Evolutionary conservation across 2,797 vertebrate species (phyloP).

Genomic region (Philypnodon macrostomus): DNA sequence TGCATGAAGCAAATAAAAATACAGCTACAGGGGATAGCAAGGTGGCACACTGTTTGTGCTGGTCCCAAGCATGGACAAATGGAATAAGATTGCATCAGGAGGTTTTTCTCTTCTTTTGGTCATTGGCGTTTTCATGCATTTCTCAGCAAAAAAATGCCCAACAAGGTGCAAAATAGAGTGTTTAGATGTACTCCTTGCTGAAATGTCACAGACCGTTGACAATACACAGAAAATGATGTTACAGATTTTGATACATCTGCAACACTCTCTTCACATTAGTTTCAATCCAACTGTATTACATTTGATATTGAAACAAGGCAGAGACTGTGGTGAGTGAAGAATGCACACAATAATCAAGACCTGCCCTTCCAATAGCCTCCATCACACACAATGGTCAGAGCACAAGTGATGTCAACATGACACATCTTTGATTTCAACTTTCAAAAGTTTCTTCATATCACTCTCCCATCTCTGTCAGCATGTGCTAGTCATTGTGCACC

Average conservation of each 20-base stretch:
- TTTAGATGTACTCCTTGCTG: too few relatives aligned
- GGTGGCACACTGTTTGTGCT: too few relatives aligned
- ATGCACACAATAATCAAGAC: slow-evolving; percentile 40
- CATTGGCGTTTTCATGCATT: too few relatives aligned
- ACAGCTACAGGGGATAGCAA: too few relatives aligned
- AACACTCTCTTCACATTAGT: slow-evolving; percentile 18
- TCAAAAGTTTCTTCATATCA: slow-evolving; percentile 17
- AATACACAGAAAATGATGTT: slow-evolving; percentile 5
- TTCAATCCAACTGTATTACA: slow-evolving; percentile 10
- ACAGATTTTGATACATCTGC: slow-evolving; percentile 9
- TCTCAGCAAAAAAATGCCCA: too few relatives aligned
- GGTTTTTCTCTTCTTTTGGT: too few relatives aligned
- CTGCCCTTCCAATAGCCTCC: slow-evolving; percentile 32
- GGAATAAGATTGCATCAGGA: too few relatives aligned
- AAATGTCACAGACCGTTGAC: slow-evolving; percentile 3
- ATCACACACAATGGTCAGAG: slow-evolving; percentile 24
- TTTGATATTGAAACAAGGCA: slow-evolving; percentile 36
- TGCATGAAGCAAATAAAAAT: too few relatives aligned
- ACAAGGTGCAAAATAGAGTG: too few relatives aligned
- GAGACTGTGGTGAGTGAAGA: slow-evolving; percentile 34
- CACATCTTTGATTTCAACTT: slow-evolving; percentile 17
- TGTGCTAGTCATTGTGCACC: slow-evolving; percentile 53
- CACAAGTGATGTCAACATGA: slow-evolving; percentile 19
- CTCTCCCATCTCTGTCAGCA: slow-evolving; percentile 44
- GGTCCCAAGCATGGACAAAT: too few relatives aligned